Conservation (phyloP, 2,888 invertebrate genomes). For the Xylocampa areola region DNA sequence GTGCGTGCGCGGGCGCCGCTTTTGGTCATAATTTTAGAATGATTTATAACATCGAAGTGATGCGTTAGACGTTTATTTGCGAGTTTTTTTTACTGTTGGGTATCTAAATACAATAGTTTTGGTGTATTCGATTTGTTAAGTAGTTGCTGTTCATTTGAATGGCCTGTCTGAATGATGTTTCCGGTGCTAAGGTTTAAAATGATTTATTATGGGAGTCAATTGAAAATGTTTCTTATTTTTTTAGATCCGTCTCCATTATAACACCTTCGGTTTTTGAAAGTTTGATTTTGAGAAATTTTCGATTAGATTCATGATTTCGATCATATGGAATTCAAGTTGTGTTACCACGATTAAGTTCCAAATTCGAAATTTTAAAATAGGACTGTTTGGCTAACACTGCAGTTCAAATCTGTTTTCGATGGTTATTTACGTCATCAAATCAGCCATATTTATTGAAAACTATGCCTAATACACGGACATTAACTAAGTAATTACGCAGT, state of each 20-base stretch:
- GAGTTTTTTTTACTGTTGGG: slow-evolving; percentile 45
- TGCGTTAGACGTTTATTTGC: slow-evolving; percentile 64
- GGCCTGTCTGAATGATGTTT: slow-evolving; percentile 40
- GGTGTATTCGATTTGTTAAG: slow-evolving; percentile 61
- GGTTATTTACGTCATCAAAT: slow-evolving; percentile 8
- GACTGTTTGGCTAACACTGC: no score
- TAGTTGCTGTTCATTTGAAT: slow-evolving; percentile 31
- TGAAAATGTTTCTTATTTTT: slow-evolving; percentile 14
- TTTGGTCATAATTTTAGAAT: slow-evolving; percentile 80
- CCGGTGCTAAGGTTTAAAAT: slow-evolving; percentile 32
- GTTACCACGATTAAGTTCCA: no score
- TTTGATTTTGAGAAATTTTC: not conserved
- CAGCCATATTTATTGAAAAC: slow-evolving; percentile 43
- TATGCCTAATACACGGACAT: slow-evolving; percentile 45
- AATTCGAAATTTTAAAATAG: slow-evolving; percentile 7
- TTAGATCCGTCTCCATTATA: slow-evolving; percentile 7
- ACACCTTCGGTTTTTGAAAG: not conserved
- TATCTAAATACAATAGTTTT: slow-evolving; percentile 73
- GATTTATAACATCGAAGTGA: slow-evolving; percentile 78
- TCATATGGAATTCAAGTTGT: no score
- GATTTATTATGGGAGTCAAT: slow-evolving; percentile 33
- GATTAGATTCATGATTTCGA: no score
- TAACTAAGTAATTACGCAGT: slow-evolving; percentile 56
- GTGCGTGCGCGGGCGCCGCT: slow-evolving; percentile 65
- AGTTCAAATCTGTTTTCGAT: slow-evolving; percentile 6